phyloP scores from a whole-genome alignment of 2,888 invertebrate genomes.

The Catocala sponsa region DNA sequence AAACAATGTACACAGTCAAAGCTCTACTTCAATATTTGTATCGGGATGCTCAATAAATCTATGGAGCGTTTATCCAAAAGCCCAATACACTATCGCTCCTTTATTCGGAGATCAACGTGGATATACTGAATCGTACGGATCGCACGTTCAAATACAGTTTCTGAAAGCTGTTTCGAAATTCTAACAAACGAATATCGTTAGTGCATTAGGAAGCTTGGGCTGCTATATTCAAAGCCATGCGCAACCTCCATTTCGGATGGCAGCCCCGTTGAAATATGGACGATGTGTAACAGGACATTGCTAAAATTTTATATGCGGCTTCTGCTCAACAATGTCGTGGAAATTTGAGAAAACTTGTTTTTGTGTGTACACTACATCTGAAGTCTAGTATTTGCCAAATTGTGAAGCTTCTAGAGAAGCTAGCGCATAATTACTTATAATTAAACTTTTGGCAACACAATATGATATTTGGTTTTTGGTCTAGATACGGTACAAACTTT shows the following conservation, averaged over 20 bases:
- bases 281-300: constrained; percentile 15
- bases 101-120: constrained; percentile 22
- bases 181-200: constrained; percentile 42
- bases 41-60: constrained; percentile 11
- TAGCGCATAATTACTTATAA: too few relatives aligned
- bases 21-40: constrained; percentile 8
- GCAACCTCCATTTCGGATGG: constrained; percentile 40
- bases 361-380: too few relatives aligned
- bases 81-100: constrained; percentile 15
- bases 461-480: too few relatives aligned
- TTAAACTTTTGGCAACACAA: too few relatives aligned
- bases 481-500: too few relatives aligned
- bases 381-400: too few relatives aligned
- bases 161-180: constrained; percentile 24
- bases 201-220: constrained; percentile 33
- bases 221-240: constrained; percentile 49
- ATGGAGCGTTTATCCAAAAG: constrained; percentile 10
- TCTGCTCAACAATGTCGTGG: background rate
- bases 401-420: too few relatives aligned
- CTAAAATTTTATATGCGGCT: constrained; percentile 6
- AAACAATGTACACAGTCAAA: background rate
- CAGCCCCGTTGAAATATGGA: constrained; percentile 50
- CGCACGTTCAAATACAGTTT: constrained; percentile 18
- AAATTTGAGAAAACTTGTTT: background rate
- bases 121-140: constrained; percentile 17